Base-by-base conservation (phyloP, 2,888 invertebrate genomes). In the Chirona hameri region DNA sequence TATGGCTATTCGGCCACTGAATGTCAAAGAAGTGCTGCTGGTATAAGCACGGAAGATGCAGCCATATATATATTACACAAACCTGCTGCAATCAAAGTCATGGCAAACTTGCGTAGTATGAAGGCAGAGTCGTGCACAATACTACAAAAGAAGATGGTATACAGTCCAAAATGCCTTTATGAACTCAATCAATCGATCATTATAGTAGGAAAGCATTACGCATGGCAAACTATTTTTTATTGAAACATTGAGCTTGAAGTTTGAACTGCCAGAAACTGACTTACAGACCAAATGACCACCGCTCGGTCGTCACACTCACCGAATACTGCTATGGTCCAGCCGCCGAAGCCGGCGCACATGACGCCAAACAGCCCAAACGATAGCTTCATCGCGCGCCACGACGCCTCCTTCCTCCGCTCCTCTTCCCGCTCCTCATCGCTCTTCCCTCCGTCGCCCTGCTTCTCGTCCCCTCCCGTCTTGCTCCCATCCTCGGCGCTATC, bases 321-420 rank as follows among this genome's bases (percentile, higher is more conserved):
- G 85, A 88, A 87, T 65, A 86, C 86, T 81, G 87, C 87, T 39
- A 88, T 86, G 7, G 88, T 84, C 82, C 87, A 87, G 39, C 87
- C 86, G 29, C 87, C 86, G 27, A 87, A 84, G 24, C 87, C 85
- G 0, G 87, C 86, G 80, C 88, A 85, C 52, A 87, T 85, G 1
- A 87, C 86, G 29, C 87, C 88, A 84, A 88, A 87, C 27, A 87
- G 87, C 69, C 87, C 85, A 60, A 88, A 86, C 39, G 88, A 87
- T 81, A 87, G 90, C 87, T 94, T 94, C 92, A 93, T 93, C 85
- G 92, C 90, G 85, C 90, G 91, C 91, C 93, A 93, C 85, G 93
- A 92, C 82, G 91, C 92, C 86, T 93, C 92, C 86, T 92, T 91
- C 86, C 92, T 91, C 86, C 93, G 90, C 52, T 86, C 86, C 55